Conservation (phyloP, 2,888 invertebrate genomes). For the Sarcophaga carnaria region DNA sequence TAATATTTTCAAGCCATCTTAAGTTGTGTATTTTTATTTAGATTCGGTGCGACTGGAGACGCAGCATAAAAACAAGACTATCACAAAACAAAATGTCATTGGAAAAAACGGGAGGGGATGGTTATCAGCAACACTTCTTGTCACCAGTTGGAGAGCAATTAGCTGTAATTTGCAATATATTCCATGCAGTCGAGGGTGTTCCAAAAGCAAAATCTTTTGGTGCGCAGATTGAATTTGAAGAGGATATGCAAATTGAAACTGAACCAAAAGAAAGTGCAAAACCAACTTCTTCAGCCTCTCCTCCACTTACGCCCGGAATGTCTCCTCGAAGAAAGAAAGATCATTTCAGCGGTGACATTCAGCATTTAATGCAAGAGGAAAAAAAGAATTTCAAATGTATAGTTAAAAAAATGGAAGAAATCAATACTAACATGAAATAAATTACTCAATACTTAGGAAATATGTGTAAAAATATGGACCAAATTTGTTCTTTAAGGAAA, state of each 20-base stretch:
- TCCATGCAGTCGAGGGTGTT: background rate
- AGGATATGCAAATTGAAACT: too few relatives aligned
- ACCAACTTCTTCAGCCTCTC: background rate
- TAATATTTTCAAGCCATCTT: too few relatives aligned
- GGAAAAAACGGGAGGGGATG: background rate
- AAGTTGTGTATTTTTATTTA: conserved; percentile 9
- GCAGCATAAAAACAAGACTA: conserved; percentile 1
- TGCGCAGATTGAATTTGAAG: too few relatives aligned
- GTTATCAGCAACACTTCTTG: conserved; percentile 23
- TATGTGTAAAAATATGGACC: conserved; percentile 26
- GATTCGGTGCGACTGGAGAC: conserved; percentile 36
- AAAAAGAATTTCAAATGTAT: conserved; percentile 4
- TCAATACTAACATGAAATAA: background rate
- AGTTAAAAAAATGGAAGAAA: conserved; percentile 6
- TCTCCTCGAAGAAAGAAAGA: conserved; percentile 14
- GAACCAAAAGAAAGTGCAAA: background rate
- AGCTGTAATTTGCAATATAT: conserved; percentile 9
- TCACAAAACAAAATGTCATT: conserved; percentile 13
- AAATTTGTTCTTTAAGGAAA: conserved; percentile 34
- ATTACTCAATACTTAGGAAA: conserved; percentile 1
- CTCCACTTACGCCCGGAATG: background rate
- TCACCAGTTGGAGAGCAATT: conserved; percentile 12
- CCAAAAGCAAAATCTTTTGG: too few relatives aligned
- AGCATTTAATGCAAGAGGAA: conserved; percentile 30
- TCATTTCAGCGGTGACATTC: conserved; percentile 19